Evolutionary conservation across 2,113 vertebrate genomes (phyloP), one percentile per base, ranked within the genome.

Genomic region (Motacilla tschutschensis): DNA sequence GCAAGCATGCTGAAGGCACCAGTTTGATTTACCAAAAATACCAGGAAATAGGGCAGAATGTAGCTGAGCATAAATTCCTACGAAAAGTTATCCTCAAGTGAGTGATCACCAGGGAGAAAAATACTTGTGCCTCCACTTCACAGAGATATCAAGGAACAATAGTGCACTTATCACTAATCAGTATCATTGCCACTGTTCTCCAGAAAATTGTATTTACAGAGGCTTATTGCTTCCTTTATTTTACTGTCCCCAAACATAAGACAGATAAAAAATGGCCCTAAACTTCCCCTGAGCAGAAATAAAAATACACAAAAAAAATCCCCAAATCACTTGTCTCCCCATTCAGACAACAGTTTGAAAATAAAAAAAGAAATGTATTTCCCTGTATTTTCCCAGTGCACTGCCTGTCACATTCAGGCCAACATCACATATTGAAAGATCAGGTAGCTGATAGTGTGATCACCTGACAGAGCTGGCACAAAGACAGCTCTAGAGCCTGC

Each of bases 51-150:
- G 86, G 79, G 67, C 84, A 87, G 79, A 79, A 95, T 85, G 89
- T 78, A 79, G 75, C 87, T 85, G 43, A 79, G 89, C 78, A 87
- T 90, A 79, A 92, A 83, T 44, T 93, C 38, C 66, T 83, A 77
- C 1, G 26, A 83, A 83, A 91, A 91, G 72, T 82, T 75, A 93
- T 90, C 74, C 81, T 90, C 79, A 86, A 79, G 44, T 60, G 59
- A 92, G 72, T 60, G 73, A 95, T 93, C 91, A 94, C 87, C 41
- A 89, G 87, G 87, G 81, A 89, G 80, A 66, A 93, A 93, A 93
- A 89, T 54, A 70, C 71, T 81, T 86, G 46, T 79, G 78, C 20
- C 41, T 88, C 46, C 48, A 83, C 62, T 93, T 77, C 60, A 79
- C 0, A 59, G 72, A 84, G 29, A 55, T 74, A 79, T 35, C 14